A percentile compares a stretch with the other conserved stretches of the same genome.
phyloP scores from a whole-genome alignment of 2,888 invertebrate species.

The Theretra japonica region DNA sequence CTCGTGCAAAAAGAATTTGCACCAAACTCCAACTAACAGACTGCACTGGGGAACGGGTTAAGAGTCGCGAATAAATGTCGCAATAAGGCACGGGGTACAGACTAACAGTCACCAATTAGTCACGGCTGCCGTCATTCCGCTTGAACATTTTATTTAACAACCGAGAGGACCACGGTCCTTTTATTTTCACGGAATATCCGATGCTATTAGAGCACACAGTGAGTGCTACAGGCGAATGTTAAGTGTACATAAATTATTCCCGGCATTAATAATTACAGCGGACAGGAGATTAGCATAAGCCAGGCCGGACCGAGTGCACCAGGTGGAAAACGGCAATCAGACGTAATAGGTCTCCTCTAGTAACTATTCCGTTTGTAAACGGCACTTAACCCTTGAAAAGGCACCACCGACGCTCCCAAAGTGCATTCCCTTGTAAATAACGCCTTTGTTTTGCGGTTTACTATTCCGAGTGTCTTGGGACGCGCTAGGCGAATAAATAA shows the following conservation, averaged over 20 bases:
- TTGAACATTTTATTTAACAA: slow-evolving; percentile 20
- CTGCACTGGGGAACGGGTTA: background rate
- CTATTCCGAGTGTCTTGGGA: background rate
- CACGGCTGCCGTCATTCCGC: slow-evolving; percentile 9
- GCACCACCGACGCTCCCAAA: background rate
- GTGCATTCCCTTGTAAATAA: background rate
- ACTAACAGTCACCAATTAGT: slow-evolving; percentile 19
- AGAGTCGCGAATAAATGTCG: slow-evolving; percentile 17
- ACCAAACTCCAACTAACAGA: background rate
- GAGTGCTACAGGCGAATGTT: background rate
- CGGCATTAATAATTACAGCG: slow-evolving; percentile 16
- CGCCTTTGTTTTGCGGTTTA: background rate
- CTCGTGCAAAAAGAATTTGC: too few species aligned
- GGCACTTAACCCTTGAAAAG: background rate
- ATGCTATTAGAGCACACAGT: slow-evolving; percentile 1
- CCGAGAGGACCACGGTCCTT: background rate
- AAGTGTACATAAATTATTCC: slow-evolving; percentile 7
- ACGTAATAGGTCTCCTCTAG: background rate
- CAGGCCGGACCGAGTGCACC: slow-evolving; percentile 10
- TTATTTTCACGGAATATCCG: slow-evolving; percentile 12
- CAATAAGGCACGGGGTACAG: slow-evolving; percentile 15
- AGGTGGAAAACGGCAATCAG: slow-evolving; percentile 6
- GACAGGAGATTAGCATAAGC: background rate
- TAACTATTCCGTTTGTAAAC: background rate
- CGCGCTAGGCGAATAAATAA: background rate